These are phyloP conservation scores for Pelobates fuscus DNA, from an alignment of 2,113 vertebrate species.

Conservation along the genomic window DNA sequence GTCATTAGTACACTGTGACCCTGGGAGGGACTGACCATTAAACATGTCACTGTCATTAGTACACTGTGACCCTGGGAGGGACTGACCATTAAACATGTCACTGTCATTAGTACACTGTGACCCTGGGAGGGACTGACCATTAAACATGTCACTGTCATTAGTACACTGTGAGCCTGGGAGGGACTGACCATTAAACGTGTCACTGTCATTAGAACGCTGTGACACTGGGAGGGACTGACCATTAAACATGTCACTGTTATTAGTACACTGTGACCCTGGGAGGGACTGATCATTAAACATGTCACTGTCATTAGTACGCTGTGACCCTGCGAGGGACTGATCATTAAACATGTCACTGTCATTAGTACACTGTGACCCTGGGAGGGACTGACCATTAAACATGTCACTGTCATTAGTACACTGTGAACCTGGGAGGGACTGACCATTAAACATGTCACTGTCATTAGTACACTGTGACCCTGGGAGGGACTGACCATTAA, in stretches of 20 bases:
- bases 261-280: not conserved
- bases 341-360: not conserved
- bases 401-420: no score
- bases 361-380: not conserved
- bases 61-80: not conserved
- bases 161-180: not conserved
- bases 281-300: not conserved
- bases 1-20: not conserved
- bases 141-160: constrained; percentile 1
- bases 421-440: no score
- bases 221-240: not conserved
- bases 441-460: no score
- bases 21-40: not conserved
- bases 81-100: not conserved
- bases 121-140: not conserved
- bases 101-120: not conserved
- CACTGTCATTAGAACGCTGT: not conserved
- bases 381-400: no score
- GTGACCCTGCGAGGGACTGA: not conserved
- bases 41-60: constrained; percentile 3
- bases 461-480: no score
- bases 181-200: not conserved
- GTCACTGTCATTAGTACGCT: not conserved
- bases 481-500: no score
- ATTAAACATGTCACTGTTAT: not conserved